Percentiles rank a stretch among this genome's conserved stretches.
phyloP scores from a whole-genome alignment of 2,888 invertebrate species.

The Reticulitermes lucifugus region DNA sequence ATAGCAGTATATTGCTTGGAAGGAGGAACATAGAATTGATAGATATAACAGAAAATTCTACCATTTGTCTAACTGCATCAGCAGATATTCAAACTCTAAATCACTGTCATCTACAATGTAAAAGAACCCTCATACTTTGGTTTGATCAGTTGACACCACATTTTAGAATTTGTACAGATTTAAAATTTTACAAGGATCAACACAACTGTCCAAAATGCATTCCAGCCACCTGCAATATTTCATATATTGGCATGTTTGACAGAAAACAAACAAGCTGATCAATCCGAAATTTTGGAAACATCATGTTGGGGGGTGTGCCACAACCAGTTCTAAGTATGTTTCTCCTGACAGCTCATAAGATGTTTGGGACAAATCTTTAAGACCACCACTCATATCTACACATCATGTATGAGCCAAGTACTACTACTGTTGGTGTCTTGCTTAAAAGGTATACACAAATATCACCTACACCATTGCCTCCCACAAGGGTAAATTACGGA shows the following conservation, averaged over 20 bases:
- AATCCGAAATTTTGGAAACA: neutral
- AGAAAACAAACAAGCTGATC: conserved; percentile 6
- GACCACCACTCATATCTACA: neutral
- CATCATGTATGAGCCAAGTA: neutral
- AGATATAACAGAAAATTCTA: neutral
- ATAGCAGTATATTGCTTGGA: neutral
- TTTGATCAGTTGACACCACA: neutral
- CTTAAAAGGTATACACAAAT: conserved; percentile 31
- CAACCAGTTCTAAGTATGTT: conserved; percentile 13
- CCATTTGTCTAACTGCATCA: neutral
- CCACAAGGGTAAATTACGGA: neutral
- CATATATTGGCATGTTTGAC: neutral
- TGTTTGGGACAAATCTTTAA: neutral
- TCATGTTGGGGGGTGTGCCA: neutral
- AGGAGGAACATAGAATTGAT: neutral
- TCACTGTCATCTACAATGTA: neutral
- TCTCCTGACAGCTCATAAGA: neutral
- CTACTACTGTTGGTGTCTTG: conserved; percentile 32
- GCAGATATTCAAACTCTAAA: neutral
- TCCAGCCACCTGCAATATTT: neutral
- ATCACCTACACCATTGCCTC: conserved; percentile 28
- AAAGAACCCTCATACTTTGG: conserved; percentile 7
- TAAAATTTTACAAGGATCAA: conserved; percentile 30
- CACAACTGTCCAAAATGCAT: conserved; percentile 15
- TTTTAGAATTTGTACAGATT: conserved; percentile 36